Evolutionary conservation across 2,888 invertebrate species (phyloP), one percentile per base, ranked within the genome.

Genomic region (Dasysyrphus tricinctus): DNA sequence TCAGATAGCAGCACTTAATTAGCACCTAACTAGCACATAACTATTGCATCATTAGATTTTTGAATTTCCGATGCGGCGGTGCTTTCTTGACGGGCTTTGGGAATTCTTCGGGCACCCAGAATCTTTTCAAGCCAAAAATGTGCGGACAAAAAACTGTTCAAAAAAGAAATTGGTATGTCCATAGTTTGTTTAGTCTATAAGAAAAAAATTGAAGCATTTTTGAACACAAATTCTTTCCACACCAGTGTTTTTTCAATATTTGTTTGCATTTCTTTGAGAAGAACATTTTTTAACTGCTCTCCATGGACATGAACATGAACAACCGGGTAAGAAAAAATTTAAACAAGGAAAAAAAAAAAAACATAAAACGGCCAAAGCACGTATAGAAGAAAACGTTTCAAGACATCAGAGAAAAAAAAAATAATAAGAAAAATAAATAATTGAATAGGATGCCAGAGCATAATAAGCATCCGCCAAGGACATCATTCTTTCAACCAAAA

Each of bases 381-480:
- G 76, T 73, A 29, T 7, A 32, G 14, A 32, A 70, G 78, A 69
- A 69, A 61, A 67, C 32, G 49, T 78, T 69, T 39, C 34, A 57
- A 57, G 16, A 37, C 37, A 57, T 1, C 3, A 37, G 37, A 16
- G 12, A 61, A 61, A 39, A 39, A n/a, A 86, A 73, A 63, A 67
- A 56, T 81, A 82, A 82, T 82, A 76, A 86, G 82, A 82, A 86
- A 86, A 86, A 86, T 86, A 86, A 86, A 86, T 86, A 86, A 86
- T 86, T 86, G 86, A 86, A 86, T 82, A 74, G 78, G 49, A 82
- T 73, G 69, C 77, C 59, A 42, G 61, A 49, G 80, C 80, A 77
- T 85, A 85, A 85, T 80, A 81, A 85, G 76, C 59, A 59, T 57
- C 59, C 76, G 69, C 74, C 74, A 81, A 81, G 85, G 85, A 81